Base-by-base conservation (phyloP, 2,797 vertebrate species). In the Hapalemur alaotrensis region DNA sequence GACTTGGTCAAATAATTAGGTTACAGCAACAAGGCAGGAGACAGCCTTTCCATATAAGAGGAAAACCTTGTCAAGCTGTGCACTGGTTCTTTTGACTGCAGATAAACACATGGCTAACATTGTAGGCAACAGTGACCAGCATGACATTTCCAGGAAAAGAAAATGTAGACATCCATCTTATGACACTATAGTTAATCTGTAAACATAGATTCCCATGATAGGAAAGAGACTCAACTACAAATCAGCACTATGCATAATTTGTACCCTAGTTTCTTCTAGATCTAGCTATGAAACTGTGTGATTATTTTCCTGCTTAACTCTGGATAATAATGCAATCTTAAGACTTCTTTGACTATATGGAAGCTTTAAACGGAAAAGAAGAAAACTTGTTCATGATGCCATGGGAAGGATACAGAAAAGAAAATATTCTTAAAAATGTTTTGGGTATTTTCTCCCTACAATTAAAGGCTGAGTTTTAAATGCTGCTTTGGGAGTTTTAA, bases 221-320 rank as follows among this genome's bases (percentile, higher is more conserved):
- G 32, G 30, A 86, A 83, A 57, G 25, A 88, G 43, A 67, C 32
- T 50, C 28, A 57, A 43, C 20, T 54, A 50, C n/a, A 65, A 15
- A 30, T 61, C 92, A 96, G 69, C 57, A 88, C 22, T 75, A 54
- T 79, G 13, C 38, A 54, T 93, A 69, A 61, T 78, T 80, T 95
- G 54, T 84, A 69, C 50, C 13, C 35, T 20, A n/a, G 46, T 89
- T 92, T 96, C 38, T 80, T 96, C 93, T 82, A 43, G 28, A 59
- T 89, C 35, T 76, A 54, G 22, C 18, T 96, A 4, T 91, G 30
- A 91, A 11, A n/a, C 17, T n/a, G 7, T 22, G 17, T 69, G 18
- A 88, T 86, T 93, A 43, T 94, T 93, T 93, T 92, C 54, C 25
- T 81, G 23, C n/a, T 89, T 91, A 54, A 82, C 82, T 90, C 50